These are phyloP conservation scores for Olivierus martensii DNA, from an alignment of 1,140 invertebrate genomes.

Conservation along the genomic window DNA sequence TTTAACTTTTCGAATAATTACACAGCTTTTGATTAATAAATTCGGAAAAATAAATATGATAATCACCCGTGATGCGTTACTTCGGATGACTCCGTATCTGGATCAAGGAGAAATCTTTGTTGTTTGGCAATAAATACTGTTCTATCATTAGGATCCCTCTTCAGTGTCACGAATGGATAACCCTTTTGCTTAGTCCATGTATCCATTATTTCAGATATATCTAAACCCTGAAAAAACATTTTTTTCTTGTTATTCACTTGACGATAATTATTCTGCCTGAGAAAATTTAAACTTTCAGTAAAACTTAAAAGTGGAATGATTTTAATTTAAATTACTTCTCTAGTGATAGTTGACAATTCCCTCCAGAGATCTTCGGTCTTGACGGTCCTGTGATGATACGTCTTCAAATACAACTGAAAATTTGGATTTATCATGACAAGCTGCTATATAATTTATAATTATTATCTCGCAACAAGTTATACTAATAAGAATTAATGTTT, in stretches of 20 bases:
- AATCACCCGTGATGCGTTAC: no score
- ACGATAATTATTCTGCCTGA: no score
- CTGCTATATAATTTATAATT: no score
- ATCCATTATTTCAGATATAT: constrained; percentile 60
- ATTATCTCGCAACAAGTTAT: no score
- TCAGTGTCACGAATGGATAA: constrained; percentile 61
- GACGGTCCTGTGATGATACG: neutral
- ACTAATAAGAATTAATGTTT: no score
- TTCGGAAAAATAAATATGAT: no score
- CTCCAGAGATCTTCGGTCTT: neutral
- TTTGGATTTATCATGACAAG: no score
- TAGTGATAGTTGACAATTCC: constrained; percentile 1
- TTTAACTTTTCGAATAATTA: no score
- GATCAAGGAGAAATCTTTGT: constrained; percentile 18
- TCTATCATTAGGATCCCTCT: constrained; percentile 44
- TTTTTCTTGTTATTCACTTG: no score
- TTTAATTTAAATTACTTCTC: constrained; percentile 7
- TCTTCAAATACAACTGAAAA: constrained; percentile 72
- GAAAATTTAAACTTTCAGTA: no score
- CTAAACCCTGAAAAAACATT: constrained; percentile 23
- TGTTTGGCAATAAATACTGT: constrained; percentile 4
- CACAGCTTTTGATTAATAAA: no score
- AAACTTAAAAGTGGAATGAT: neutral
- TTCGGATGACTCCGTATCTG: neutral
- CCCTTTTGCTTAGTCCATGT: constrained; percentile 90